Base-by-base conservation (phyloP, 2,888 invertebrate species). In the Petrophora chlorosata region DNA sequence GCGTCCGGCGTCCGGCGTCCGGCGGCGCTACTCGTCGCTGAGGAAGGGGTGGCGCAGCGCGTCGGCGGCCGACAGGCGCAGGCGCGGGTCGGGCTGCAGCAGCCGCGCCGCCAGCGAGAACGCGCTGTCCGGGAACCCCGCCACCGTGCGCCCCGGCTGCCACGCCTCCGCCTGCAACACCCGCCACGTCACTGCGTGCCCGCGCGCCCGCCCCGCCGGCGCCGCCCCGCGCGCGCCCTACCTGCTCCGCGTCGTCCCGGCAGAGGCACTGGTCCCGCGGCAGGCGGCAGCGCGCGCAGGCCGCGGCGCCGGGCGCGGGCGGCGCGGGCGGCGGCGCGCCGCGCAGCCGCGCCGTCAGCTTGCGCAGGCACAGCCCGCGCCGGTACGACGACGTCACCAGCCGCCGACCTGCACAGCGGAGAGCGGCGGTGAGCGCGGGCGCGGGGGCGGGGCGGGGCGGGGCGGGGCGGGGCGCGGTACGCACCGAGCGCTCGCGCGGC, bases 31-130 rank as follows among this genome's bases (percentile, higher is more conserved):
- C 8, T 39, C 45, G 8, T 36, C 48, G 17, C 55, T 40, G 32
- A 97, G 91, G 85, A 96, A 97, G 36, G 95, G 93, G 91, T 97
- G 97, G 28, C 83, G 76, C 17, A 97, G 88, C 28, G 97, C 97
- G 47, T 93, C 92, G 10, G 91, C 92, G 17, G 97, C 97, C 5
- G 94, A 92, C 54, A 94, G 92, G 63, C 97, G 92, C 19, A 92
- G 91, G 66, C 91, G 87, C n/a, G 96, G 95, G 90, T 96, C 93
- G n/a, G 96, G 91, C 76, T 95, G 95, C 63, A 97, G 85, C 63
- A 97, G 90, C 39, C 91, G 91, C 58, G 87, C 84, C 45, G 96
- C 90, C 58, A 97, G 90, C 70, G 95, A 92, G 82, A 94, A 97
- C 0, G 96, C 96, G 54, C 92, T 87, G 65, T 92, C 91, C 13